Evolutionary conservation across 2,888 invertebrate species (phyloP), one percentile per base, ranked within the genome.

Genomic region (Leptopterna dolabrata): DNA sequence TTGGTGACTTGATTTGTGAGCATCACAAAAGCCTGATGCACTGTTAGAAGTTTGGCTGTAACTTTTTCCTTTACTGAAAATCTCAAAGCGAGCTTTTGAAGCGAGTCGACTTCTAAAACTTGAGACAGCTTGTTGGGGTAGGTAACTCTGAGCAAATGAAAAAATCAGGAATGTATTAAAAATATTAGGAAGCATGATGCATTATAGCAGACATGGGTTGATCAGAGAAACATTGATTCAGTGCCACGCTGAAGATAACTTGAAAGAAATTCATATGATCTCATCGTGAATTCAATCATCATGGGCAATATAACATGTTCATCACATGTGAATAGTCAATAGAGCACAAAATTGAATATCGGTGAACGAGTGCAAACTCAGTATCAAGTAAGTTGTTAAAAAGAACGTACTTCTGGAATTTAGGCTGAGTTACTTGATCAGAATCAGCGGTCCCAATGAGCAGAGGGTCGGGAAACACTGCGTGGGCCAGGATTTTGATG

Each of bases 381-480:
- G 36, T 4, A 36, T 36, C 36, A 36, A 36, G 2, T 4, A 36
- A 36, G 47, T 13, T 9, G 11, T 9, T 7, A 47, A 47, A 36
- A 36, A 9, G 43, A 45, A 90, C 92, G 92, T 91, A 94, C 94
- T 93, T 93, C 87, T 92, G 94, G 87, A 97, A 92, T 91, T 96
- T 96, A 0, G 97, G 95, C 87, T 96, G 95, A 30, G 96, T 95
- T 1, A 96, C 95, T 89, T 98, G 97, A 92, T 99, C 98, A 6
- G 96, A 95, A 91, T 99, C 98, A 1, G 95, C 96, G 27, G 98
- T 94, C 4, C 97, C 97, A 78, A 99, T 93, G 92, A 98, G 98
- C 78, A 97, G 93, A 86, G 94, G 94, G 90, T 95, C 95, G 0
- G 98, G 94, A 89, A 94, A 94, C 0, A 97, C 95, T 90, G 95